Percentiles rank a stretch among this genome's conserved stretches.
Conservation (phyloP, 2,113 vertebrate genomes). For the Syrmaticus mikado region DNA sequence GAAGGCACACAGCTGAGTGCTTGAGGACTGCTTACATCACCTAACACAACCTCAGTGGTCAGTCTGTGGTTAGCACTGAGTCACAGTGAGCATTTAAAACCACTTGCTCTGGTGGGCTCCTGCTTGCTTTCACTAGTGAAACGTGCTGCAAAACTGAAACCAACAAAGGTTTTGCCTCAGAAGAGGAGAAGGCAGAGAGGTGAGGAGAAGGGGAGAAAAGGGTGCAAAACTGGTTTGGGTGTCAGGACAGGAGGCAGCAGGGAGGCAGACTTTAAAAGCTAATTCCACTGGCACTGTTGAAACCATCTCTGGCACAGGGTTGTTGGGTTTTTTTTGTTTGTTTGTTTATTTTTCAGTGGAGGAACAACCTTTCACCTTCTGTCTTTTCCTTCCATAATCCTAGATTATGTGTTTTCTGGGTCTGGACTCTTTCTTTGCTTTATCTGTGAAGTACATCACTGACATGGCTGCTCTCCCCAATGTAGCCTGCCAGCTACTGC, state of each 20-base stretch:
- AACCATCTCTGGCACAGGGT: neutral
- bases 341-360: neutral
- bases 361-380: neutral
- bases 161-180: neutral
- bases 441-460: neutral
- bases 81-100: neutral
- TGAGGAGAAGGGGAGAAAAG: neutral
- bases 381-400: neutral
- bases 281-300: neutral
- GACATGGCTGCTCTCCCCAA: neutral
- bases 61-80: neutral
- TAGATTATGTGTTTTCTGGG: neutral
- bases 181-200: neutral
- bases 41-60: neutral
- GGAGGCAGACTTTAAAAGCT: neutral
- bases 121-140: neutral
- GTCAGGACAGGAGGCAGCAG: neutral
- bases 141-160: neutral
- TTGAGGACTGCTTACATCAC: neutral
- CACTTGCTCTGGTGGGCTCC: neutral
- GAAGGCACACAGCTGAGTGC: accelerated
- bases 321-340: neutral
- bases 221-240: neutral
- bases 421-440: neutral
- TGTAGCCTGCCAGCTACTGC: neutral